Base-by-base conservation (phyloP, 2,888 invertebrate genomes). In the Andrena chrysosceles region DNA sequence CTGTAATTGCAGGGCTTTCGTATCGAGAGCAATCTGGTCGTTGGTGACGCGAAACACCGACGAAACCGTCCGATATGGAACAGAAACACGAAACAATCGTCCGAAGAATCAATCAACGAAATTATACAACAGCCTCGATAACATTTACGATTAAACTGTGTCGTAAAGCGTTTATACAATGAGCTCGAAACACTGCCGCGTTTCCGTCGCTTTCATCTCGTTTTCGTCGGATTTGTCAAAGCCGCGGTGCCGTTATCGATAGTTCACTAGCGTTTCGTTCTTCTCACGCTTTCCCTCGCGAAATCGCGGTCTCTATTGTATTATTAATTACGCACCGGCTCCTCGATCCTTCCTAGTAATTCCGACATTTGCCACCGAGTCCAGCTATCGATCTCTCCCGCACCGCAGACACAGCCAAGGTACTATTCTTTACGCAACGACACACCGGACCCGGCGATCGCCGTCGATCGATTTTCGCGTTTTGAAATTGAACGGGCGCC, bases 271-370 rank as follows among this genome's bases (percentile, higher is more conserved):
- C 13, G 8, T 66, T 20, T 2, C 8, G n/a, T 60, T 33, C 10
- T 33, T 72, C 62, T 52, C 67, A 49, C 63, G 26, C 54, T 62
- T 49, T 62, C 62, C 10, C 35, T 13, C 56, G 10, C n/a, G 29
- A 59, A 33, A 54, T 31, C n/a, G 8, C 31, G 16, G 26, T 33
- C 60, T 63, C 48, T 68, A 68, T 68, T 29, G 20, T 56, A 48
- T 29, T 16, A 49, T 63, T 59, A 48, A 70, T 63, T 77, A 74
- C 81, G 26, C 68, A 81, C 81, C 81, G 81, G 42, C 8, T 81
- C 81, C 8, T 81, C 81, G 69, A 74, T n/a, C 33, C 52, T 81
- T 69, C 81, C 72, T n/a, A 29, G 56, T 35, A 20, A 16, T 10
- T 81, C 81, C 8, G 80, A 79, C 80, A 81, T 81, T 70, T 78